These are phyloP conservation scores for Malthinus seriepunctatus DNA, from an alignment of 2,888 invertebrate species.

Conservation along the genomic window DNA sequence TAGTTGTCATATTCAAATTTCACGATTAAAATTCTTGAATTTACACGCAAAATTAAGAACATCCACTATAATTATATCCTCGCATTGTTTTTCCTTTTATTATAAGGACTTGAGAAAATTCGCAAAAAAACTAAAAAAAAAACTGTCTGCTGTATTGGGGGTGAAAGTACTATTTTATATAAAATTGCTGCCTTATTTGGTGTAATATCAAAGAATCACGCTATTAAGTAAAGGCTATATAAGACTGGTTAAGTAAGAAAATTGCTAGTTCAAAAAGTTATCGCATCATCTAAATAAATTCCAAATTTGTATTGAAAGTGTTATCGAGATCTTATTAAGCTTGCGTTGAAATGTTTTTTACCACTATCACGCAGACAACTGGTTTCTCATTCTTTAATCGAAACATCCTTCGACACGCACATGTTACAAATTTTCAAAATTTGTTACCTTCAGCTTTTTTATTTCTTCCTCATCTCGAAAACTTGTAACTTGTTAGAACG, in stretches of 20 bases:
- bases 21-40: too few relatives aligned
- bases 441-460: too few relatives aligned
- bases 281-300: slow-evolving; percentile 30
- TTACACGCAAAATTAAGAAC: too few relatives aligned
- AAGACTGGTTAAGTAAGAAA: slow-evolving; percentile 18
- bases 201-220: slow-evolving; percentile 19
- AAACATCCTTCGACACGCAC: slow-evolving; percentile 5
- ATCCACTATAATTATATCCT: too few relatives aligned
- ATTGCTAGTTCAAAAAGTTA: slow-evolving; percentile 15
- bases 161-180: slow-evolving; percentile 16
- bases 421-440: not conserved
- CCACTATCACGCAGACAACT: slow-evolving; percentile 6
- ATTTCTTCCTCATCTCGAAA: too few relatives aligned
- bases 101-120: slow-evolving; percentile 8
- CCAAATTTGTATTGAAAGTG: slow-evolving; percentile 33
- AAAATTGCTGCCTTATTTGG: slow-evolving; percentile 16
- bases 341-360: slow-evolving; percentile 13
- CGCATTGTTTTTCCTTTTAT: too few relatives aligned
- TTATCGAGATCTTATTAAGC: slow-evolving; percentile 33
- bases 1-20: slow-evolving; percentile 2
- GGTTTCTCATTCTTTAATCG: slow-evolving; percentile 2
- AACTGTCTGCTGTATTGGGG: slow-evolving; percentile 7
- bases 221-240: slow-evolving; percentile 20
- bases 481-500: too few relatives aligned
- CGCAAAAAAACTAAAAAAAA: slow-evolving; percentile 6